Conservation (phyloP, 2,888 invertebrate genomes). For the Blastobasis lacticolella region DNA sequence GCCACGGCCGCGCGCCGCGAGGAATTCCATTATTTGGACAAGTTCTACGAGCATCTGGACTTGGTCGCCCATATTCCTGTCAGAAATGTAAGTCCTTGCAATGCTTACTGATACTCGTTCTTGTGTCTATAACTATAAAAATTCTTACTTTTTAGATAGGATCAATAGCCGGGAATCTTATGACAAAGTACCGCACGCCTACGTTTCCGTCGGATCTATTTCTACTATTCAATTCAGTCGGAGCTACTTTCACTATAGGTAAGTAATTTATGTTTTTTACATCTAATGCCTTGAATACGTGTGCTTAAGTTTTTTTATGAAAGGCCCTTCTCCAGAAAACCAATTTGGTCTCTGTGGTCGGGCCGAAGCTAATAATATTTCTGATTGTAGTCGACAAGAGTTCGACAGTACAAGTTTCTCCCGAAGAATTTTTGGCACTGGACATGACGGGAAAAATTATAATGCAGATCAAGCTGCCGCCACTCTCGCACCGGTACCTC, state of each 20-base stretch:
- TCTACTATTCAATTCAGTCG: constrained; percentile 70
- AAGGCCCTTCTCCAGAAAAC: too few species aligned
- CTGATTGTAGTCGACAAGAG: constrained; percentile 52
- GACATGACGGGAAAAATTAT: constrained; percentile 49
- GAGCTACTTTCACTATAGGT: constrained; percentile 70
- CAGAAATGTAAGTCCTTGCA: constrained; percentile 75
- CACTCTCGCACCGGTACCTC: constrained; percentile 31
- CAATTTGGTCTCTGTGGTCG: too few species aligned
- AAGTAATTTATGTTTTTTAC: constrained; percentile 13
- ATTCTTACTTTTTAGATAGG: constrained; percentile 32
- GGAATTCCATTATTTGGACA: constrained; percentile 69
- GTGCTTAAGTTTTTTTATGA: too few species aligned
- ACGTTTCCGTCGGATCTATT: constrained; percentile 81
- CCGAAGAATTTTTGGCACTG: constrained; percentile 36
- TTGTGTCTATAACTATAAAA: constrained; percentile 23
- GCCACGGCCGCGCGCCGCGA: constrained; percentile 21
- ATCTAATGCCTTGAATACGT: too few species aligned
- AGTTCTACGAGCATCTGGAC: constrained; percentile 74
- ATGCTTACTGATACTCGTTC: constrained; percentile 38
- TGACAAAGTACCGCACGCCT: constrained; percentile 75
- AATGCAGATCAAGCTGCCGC: constrained; percentile 41
- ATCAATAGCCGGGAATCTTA: constrained; percentile 78
- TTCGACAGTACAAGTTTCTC: constrained; percentile 27
- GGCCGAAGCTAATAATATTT: not conserved
- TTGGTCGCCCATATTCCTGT: constrained; percentile 78